Evolutionary conservation across 2,888 invertebrate species (phyloP), one percentile per base, ranked within the genome.

Genomic region (Xestia ashworthii): DNA sequence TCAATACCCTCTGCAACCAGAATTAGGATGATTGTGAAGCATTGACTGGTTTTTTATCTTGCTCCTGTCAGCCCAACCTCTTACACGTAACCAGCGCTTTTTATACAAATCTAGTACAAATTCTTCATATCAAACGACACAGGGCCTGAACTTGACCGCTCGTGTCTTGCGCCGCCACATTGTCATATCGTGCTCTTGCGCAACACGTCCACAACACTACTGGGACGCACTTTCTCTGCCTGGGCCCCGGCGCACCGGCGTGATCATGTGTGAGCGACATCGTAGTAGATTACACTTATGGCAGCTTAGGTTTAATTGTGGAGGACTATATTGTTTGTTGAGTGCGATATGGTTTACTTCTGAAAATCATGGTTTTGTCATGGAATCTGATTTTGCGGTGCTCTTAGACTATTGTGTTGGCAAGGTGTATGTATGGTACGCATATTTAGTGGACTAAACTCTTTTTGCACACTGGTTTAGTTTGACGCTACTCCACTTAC

Each of bases 151-250:
- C 91, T 91, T 91, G 90, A 89, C 90, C 89, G 88, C 91, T 80
- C 72, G 70, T 91, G 85, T 12, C 89, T 92, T 91, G 89, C 76
- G 76, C 86, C 89, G 80, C 78, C 72, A 76, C 84, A 74, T 82
- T 82, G 82, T 87, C 85, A 87, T 85, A 88, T 80, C 82, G 9
- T 68, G 81, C 76, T 69, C 75, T 91, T 92, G 88, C 91, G 90
- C 89, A 92, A 92, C 82, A 73, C 71, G 73, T 67, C 71, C 71
- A 58, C 73, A 38, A 55, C 53, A 73, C 80, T 76, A 80, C 73
- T 85, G 90, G 90, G 91, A 90, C 90, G 88, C 82, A 87, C 92
- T 92, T 92, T 92, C 92, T 89, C 91, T 78, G 80, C 79, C 70
- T 71, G n/a, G 12, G 70, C 19, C 69, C 70, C 19, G 44, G 44